These are phyloP conservation scores for Capromys pilorides DNA, from an alignment of 2,797 vertebrate species.

Conservation along the genomic window DNA sequence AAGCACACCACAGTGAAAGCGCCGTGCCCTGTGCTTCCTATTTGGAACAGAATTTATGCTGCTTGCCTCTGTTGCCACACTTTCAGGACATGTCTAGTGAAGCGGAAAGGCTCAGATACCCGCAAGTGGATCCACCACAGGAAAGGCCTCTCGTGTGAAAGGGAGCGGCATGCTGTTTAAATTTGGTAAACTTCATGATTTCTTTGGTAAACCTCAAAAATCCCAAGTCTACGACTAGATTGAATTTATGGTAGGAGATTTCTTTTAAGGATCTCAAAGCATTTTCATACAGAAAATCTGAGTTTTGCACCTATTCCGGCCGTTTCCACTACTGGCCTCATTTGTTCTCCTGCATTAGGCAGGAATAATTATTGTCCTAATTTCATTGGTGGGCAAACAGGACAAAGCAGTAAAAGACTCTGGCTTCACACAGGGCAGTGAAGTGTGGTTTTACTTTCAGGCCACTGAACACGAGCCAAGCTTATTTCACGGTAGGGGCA, in stretches of 20 bases:
- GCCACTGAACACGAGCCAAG: background rate
- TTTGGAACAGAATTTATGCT: background rate
- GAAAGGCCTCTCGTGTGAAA: background rate
- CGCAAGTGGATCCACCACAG: background rate
- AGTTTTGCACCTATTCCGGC: background rate
- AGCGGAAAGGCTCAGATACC: background rate
- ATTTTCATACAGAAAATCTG: background rate
- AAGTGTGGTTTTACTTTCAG: constrained; percentile 27
- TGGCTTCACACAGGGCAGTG: background rate
- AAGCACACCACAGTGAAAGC: background rate
- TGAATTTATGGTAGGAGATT: background rate
- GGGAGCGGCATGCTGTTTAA: background rate
- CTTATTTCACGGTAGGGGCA: background rate
- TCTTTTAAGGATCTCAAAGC: background rate
- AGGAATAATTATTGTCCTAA: constrained; percentile 51
- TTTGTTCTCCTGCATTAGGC: constrained; percentile 44
- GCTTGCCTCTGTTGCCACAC: background rate
- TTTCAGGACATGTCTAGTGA: too few relatives aligned
- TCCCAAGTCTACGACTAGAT: background rate
- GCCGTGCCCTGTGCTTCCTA: background rate
- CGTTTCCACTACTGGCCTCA: constrained; percentile 27
- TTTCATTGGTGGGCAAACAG: constrained; percentile 4
- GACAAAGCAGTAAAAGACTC: background rate
- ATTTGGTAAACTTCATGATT: constrained; percentile 2
- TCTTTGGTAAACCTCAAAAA: constrained; percentile 14